These are phyloP conservation scores for Sinocyclocheilus anophthalmus DNA, from an alignment of 2,113 vertebrate genomes.

Conservation along the genomic window DNA sequence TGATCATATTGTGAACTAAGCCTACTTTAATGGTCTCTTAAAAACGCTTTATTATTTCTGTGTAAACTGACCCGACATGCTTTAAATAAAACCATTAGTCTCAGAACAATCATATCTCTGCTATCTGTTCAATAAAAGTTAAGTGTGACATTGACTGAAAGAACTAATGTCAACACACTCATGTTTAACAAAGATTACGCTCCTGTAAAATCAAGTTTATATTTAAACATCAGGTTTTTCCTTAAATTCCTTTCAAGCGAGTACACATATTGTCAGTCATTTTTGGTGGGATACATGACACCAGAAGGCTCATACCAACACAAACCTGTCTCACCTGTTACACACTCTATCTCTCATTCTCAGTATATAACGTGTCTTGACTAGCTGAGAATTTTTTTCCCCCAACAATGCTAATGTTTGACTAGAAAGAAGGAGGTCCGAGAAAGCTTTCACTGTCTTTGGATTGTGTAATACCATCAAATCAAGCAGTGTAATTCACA, in stretches of 20 bases:
- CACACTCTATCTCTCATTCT: constrained; percentile 33
- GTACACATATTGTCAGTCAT: too few relatives aligned
- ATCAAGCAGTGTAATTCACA: neutral
- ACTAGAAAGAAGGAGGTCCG: constrained; percentile 68
- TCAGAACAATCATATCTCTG: too few relatives aligned
- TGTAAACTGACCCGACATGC: neutral
- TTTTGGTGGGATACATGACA: constrained; percentile 20
- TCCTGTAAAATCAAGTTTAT: too few relatives aligned
- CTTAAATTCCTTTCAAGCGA: too few relatives aligned
- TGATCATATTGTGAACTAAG: neutral
- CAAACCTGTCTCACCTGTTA: constrained; percentile 78
- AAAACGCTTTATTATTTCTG: neutral
- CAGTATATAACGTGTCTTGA: constrained; percentile 64
- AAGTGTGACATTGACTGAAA: too few relatives aligned
- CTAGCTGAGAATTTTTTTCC: constrained; percentile 64
- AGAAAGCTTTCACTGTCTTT: constrained; percentile 39
- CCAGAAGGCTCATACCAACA: constrained; percentile 15
- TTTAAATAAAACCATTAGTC: neutral
- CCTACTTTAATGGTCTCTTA: too few relatives aligned
- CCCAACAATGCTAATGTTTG: constrained; percentile 71
- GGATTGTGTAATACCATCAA: constrained; percentile 16
- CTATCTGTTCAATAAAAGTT: too few relatives aligned
- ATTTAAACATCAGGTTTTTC: too few relatives aligned
- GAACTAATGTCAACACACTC: too few relatives aligned
- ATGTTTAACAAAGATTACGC: too few relatives aligned